These are phyloP conservation scores for Drosophila macrothrix DNA, from an alignment of 2,888 invertebrate genomes.

Conservation along the genomic window DNA sequence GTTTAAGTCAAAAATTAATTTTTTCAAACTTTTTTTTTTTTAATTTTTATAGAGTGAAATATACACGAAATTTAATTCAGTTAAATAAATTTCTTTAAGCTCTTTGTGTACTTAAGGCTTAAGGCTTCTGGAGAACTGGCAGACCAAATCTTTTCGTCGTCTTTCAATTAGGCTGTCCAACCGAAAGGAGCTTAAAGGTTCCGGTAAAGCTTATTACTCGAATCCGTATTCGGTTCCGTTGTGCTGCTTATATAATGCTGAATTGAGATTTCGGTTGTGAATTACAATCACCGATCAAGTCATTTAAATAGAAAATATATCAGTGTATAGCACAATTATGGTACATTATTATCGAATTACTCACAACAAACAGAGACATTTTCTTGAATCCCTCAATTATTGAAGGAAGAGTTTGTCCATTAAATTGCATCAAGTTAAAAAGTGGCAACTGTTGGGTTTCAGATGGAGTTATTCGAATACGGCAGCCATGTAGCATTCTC, in stretches of 20 bases:
- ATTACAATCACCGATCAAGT: background rate
- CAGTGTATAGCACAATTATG: background rate
- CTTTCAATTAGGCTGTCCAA: background rate
- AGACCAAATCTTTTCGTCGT: background rate
- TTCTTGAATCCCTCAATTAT: background rate
- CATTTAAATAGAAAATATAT: background rate
- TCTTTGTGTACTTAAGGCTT: background rate
- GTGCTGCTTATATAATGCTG: background rate
- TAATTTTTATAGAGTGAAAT: background rate
- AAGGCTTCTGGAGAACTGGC: background rate
- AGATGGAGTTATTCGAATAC: slow-evolving; percentile 39
- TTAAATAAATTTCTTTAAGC: background rate
- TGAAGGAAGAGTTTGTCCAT: background rate
- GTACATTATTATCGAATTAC: background rate
- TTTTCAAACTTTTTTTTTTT: background rate
- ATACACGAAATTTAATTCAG: background rate
- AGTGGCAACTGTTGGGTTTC: background rate
- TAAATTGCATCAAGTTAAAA: background rate
- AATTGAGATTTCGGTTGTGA: too few relatives aligned
- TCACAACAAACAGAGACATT: background rate
- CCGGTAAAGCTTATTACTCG: background rate
- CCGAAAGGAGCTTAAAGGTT: background rate
- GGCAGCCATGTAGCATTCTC: slow-evolving; percentile 40
- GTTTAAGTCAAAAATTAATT: background rate
- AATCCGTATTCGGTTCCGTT: background rate